Evolutionary conservation across 64 coral and sea anemone genomes (phyloP), one percentile per base, ranked within the genome.

Genomic region (Astreopora myriophthalma): DNA sequence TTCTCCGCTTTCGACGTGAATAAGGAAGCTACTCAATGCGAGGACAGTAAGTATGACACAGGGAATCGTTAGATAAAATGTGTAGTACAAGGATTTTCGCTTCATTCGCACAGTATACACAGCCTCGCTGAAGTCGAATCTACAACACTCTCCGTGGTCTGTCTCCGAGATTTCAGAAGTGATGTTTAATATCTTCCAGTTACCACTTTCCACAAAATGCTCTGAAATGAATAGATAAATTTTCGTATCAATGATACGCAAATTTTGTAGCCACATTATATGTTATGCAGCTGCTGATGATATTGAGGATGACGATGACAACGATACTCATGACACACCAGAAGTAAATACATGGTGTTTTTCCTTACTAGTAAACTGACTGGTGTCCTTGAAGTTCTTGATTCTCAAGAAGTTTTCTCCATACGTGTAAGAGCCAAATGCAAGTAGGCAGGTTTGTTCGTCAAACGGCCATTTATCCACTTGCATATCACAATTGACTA

Each of bases 1-100:
- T 69, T 92, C 90, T 20, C 90, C 90, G 46, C 90, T 92, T 68
- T 92, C 90, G 7, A 82, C 81, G 20, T 70, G 90, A 48, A 92
- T 85, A 33, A 76, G 71, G 69, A 92, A 92, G 80, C 90, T 92
- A 16, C 46, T 58, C 19, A 92, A 22, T 5, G 90, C 57, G 8
- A 92, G 20, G 6, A 92, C 31, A 0, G 80, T 74, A 0, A 92
- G 67, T 19, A 73, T 61, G 8, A 85, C 8, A 12, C 64, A 74
- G 0, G 90, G 90, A 22, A 72, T 72, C 22, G 60, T 62, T 7
- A 92, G 17, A n/a, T 92, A 92, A 49, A 92, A 92, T 42, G 80
- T 55, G 6, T 92, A 80, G 38, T 92, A 92, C 0, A 33, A 48
- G 3, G 34, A 85, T 62, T 32, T 62, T 0, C 90, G 90, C 44